These are phyloP conservation scores for Microcebus murinus DNA, from an alignment of 2,113 vertebrate genomes.

Conservation along the genomic window DNA sequence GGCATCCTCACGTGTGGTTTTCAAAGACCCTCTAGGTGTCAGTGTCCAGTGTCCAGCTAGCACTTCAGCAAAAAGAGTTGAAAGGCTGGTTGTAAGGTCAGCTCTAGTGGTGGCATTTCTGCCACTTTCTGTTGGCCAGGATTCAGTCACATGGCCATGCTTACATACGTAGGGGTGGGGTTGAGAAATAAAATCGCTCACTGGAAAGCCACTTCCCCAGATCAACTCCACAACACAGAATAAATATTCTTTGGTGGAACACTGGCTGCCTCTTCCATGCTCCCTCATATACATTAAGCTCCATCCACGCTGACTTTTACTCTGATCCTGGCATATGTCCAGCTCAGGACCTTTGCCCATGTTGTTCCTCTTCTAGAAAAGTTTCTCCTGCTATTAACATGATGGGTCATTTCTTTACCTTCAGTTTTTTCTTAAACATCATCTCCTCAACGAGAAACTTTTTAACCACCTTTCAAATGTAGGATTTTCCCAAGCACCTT, in stretches of 20 bases:
- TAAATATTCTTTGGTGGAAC: background rate
- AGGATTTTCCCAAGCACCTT: background rate
- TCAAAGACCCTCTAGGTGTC: background rate
- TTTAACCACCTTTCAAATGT: background rate
- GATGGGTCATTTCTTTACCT: background rate
- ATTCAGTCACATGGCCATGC: background rate
- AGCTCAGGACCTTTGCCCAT: background rate
- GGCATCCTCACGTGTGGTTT: background rate
- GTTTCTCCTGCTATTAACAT: background rate
- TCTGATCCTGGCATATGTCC: background rate
- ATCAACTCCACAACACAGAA: background rate
- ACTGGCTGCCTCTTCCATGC: background rate
- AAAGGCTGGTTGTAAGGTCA: too few relatives aligned
- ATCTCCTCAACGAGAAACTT: background rate
- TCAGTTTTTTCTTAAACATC: background rate
- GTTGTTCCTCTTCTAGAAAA: background rate
- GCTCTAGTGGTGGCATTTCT: background rate
- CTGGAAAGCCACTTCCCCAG: background rate
- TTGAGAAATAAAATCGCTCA: background rate
- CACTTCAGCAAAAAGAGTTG: background rate
- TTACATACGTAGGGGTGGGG: background rate
- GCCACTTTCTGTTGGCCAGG: background rate
- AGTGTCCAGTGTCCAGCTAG: background rate
- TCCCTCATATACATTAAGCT: background rate
- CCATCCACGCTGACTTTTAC: background rate